These are phyloP conservation scores for Mobula birostris DNA, from an alignment of 2,113 vertebrate genomes.

Conservation along the genomic window DNA sequence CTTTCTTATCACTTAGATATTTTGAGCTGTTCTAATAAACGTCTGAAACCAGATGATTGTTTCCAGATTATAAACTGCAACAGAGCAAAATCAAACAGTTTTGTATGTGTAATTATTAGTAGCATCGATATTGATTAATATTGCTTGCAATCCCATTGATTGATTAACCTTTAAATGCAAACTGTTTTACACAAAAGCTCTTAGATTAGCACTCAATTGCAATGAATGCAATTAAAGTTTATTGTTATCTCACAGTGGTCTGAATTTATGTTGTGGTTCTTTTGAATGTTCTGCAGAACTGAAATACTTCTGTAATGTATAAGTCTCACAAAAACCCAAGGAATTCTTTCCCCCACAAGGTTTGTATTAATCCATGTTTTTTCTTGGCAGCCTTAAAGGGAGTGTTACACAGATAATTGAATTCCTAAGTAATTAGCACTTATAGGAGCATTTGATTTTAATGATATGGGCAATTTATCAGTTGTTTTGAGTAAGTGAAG, in stretches of 20 bases:
- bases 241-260: neutral
- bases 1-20: neutral
- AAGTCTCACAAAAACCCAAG: neutral
- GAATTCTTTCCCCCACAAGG: neutral
- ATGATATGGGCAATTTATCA: neutral
- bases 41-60: no score
- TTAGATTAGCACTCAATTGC: neutral
- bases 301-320: no score
- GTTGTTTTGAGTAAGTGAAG: neutral
- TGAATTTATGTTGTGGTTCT: neutral
- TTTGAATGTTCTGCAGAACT: neutral
- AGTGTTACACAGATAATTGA: neutral
- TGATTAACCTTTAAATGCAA: neutral
- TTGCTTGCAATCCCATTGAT: neutral
- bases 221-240: neutral
- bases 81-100: neutral
- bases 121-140: neutral
- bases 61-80: neutral
- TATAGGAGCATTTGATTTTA: neutral
- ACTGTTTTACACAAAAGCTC: neutral
- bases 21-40: neutral
- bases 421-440: constrained; percentile 18
- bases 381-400: neutral
- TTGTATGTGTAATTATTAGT: neutral
- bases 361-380: no score